Conservation (phyloP, 2,888 invertebrate species). For the Drepana falcataria region DNA sequence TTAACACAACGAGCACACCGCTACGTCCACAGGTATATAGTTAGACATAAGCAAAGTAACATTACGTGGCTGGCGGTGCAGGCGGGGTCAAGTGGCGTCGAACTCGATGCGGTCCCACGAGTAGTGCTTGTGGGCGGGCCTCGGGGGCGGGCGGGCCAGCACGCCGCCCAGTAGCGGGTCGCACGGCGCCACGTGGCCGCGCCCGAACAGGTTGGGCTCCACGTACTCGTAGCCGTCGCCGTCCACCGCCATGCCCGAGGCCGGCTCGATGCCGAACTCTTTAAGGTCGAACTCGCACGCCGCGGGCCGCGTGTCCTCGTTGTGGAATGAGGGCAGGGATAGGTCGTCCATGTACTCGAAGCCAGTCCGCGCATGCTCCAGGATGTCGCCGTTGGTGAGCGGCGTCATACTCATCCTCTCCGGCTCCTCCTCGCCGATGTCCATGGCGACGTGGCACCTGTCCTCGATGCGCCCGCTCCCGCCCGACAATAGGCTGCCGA, state of each 20-base stretch:
- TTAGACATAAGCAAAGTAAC: constrained; percentile 2
- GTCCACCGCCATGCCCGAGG: constrained; percentile 75
- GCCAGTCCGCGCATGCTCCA: constrained; percentile 56
- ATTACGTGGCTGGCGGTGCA: constrained; percentile 7
- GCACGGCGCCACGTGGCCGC: constrained; percentile 75
- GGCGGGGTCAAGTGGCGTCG: constrained; percentile 78
- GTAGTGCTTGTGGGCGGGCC: constrained; percentile 81
- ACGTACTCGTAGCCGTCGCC: constrained; percentile 73
- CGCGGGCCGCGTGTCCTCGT: constrained; percentile 54
- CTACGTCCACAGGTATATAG: background rate
- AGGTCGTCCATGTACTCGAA: constrained; percentile 71
- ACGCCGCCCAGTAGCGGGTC: constrained; percentile 87
- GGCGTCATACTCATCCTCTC: constrained; percentile 62
- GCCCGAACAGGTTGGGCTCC: constrained; percentile 70
- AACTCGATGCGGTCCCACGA: constrained; percentile 89
- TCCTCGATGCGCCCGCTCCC: constrained; percentile 42
- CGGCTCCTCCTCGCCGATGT: constrained; percentile 52
- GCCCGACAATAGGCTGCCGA: constrained; percentile 55
- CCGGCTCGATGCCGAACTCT: constrained; percentile 81
- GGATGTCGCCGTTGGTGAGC: constrained; percentile 58
- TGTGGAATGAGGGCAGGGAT: constrained; percentile 62
- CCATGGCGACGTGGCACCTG: constrained; percentile 53
- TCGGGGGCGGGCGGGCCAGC: constrained; percentile 76
- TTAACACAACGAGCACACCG: background rate
- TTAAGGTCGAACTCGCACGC: constrained; percentile 75